Percentiles rank a stretch among this genome's conserved stretches.
phyloP scores from a whole-genome alignment of 2,113 vertebrate genomes.

The Corythaeola cristata region DNA sequence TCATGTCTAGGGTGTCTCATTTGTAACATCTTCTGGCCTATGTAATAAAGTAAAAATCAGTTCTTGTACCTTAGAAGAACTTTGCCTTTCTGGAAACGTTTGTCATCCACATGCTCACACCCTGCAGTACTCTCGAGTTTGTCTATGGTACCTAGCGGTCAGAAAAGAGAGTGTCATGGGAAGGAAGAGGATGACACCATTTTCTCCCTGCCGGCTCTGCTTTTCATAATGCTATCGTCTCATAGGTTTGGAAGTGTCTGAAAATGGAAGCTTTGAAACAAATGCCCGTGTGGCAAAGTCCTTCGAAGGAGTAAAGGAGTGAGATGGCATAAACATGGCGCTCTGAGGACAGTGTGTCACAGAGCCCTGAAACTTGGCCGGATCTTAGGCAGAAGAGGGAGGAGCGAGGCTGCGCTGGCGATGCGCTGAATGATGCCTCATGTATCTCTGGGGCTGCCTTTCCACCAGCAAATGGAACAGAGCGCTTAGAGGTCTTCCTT shows the following conservation, averaged over 20 bases:
- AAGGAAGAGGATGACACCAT: not conserved
- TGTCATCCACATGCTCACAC: not conserved
- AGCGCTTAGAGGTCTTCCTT: not conserved
- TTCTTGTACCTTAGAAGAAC: not conserved
- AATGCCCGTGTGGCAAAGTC: not conserved
- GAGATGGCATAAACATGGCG: not conserved
- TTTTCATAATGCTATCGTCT: not conserved
- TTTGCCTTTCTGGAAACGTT: not conserved
- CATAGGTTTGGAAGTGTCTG: not conserved
- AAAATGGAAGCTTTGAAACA: not conserved
- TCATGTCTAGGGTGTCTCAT: not conserved
- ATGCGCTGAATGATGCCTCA: accelerated
- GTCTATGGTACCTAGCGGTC: accelerated
- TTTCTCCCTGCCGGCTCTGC: not conserved
- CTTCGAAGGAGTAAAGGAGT: not conserved
- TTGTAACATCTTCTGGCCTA: not conserved
- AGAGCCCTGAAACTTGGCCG: not conserved
- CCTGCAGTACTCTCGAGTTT: not conserved
- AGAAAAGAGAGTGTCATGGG: not conserved
- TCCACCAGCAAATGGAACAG: not conserved
- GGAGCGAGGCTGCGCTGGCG: not conserved
- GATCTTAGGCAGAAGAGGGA: not conserved
- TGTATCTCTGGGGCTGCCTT: not conserved
- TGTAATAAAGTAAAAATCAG: not conserved
- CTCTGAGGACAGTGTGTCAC: not conserved